Base-by-base conservation (phyloP, 2,888 invertebrate species). In the Ethmia dodecea region DNA sequence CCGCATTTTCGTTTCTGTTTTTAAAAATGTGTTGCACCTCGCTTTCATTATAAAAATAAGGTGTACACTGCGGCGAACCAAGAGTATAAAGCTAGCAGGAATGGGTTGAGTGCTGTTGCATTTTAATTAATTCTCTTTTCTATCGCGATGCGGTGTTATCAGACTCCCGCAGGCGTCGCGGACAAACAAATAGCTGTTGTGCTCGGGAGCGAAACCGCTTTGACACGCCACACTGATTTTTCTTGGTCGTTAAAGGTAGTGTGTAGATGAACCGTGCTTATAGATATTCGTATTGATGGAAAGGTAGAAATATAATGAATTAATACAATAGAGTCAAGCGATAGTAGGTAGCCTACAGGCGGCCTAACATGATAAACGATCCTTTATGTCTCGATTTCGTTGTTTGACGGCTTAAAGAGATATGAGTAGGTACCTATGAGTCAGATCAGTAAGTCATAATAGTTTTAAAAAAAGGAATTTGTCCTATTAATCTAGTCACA, bases 101-200 rank as follows among this genome's bases (percentile, higher is more conserved):
- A 69, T 69, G 74, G 71, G 69, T 75, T 72, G 78, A 76, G 78
- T 79, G 79, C 68, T 80, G 76, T 72, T 81, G 83, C 77, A 80
- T 83, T 81, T 84, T 84, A 86, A 84, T 86, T 83, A 84, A 84
- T 84, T 83, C 75, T 70, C 78, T 80, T 80, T 81, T 81, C 80
- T 81, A 84, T 83, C 79, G 69, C 72, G 76, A 79, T 81, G 72
- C 66, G 66, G 71, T 67, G 76, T 68, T 83, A 83, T 81, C 83
- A 67, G 73, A 59, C 49, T 42, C 57, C 68, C 74, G 66, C 84
- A 83, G 81, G 74, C 80, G 67, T 61, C 65, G 70, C 66, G 61
- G 62, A 63, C 71, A 80, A 81, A 83, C 81, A 83, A 74, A 78
- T 79, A 74, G 67, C 68, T 70, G 67, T 57, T 64, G 61, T 63